Evolutionary conservation across 2,797 vertebrate genomes (phyloP), one percentile per base, ranked within the genome.

Genomic region (Todus mexicanus): DNA sequence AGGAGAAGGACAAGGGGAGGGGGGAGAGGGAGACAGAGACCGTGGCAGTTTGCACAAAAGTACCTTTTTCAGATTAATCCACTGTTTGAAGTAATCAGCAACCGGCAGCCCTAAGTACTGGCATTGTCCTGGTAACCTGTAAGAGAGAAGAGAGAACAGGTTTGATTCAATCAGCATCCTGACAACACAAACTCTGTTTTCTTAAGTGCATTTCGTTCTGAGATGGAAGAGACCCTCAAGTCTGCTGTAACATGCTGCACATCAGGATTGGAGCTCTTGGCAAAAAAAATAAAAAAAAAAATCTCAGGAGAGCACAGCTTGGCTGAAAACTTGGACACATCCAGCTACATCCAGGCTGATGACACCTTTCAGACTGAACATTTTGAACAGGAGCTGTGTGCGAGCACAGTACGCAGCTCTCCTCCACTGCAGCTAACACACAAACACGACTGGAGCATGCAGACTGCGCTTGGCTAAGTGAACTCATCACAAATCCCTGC

Each of bases 21-120:
- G 61, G 82, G 84, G 31, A 94, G 45, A 79, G 54, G 51, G 76
- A 78, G 48, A 72, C 2, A 9, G 91, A 59, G 77, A 88, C 78
- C 37, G 59, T n/a, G 66, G 66, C 57, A 89, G 84, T 92, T 95
- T 92, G 79, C 90, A 95, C 90, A 96, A 94, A 96, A 97, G 96
- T 98, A 98, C 98, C 98, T 98, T 98, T 98, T 98, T 98, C 97
- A 98, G 98, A 98, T 98, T 98, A 98, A 98, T 98, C 98, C 98
- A 98, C 96, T 98, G 98, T 98, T 98, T 98, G 98, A 98, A 98
- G 98, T 98, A 98, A 98, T 98, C 98, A 92, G 98, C 98, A 96
- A 98, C 98, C 61, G 98, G 98, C 96, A 98, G 97, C 89, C 98
- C 98, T 97, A 98, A 97, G 95, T 98, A 98, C 94, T 98, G 98